Percentiles rank a stretch among this genome's conserved stretches.
Conservation (phyloP, 2,888 invertebrate genomes). For the Leptopilina drosophilae region DNA sequence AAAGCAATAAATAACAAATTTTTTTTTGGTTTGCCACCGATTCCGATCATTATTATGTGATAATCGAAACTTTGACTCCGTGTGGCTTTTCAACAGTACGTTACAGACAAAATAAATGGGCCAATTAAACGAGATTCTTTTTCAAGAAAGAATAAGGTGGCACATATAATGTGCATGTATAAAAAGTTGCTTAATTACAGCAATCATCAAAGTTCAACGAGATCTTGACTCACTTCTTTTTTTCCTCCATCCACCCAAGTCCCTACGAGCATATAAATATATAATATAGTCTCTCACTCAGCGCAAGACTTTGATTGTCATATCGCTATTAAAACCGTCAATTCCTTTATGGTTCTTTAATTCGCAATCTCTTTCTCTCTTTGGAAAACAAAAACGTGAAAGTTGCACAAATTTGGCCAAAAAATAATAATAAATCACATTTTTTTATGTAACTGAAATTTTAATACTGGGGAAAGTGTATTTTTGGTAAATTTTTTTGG, state of each 20-base stretch:
- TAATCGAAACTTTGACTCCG: conserved; percentile 1
- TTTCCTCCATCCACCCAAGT: not conserved
- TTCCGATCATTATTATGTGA: not conserved
- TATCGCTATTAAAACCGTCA: not conserved
- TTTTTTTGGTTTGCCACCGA: not conserved
- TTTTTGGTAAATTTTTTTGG: not conserved
- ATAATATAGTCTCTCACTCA: not conserved
- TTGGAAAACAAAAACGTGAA: not conserved
- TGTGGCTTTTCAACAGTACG: not conserved
- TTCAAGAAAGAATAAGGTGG: conserved; percentile 14
- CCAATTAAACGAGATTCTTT: conserved; percentile 26
- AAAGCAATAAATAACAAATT: not conserved
- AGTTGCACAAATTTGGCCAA: not conserved
- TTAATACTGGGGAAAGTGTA: not conserved
- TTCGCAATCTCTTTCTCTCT: not conserved
- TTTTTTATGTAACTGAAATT: not conserved
- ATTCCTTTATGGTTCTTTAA: conserved; percentile 2
- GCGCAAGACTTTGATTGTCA: conserved; percentile 8
- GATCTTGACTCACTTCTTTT: conserved; percentile 12
- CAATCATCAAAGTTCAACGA: conserved; percentile 32
- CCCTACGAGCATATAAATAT: not conserved
- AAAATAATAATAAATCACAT: not conserved
- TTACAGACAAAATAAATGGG: conserved; percentile 12
- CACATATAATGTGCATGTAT: conserved; percentile 9
- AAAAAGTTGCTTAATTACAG: conserved; percentile 27